Base-by-base conservation (phyloP, 2,888 invertebrate genomes). In the Folsomia candida region DNA sequence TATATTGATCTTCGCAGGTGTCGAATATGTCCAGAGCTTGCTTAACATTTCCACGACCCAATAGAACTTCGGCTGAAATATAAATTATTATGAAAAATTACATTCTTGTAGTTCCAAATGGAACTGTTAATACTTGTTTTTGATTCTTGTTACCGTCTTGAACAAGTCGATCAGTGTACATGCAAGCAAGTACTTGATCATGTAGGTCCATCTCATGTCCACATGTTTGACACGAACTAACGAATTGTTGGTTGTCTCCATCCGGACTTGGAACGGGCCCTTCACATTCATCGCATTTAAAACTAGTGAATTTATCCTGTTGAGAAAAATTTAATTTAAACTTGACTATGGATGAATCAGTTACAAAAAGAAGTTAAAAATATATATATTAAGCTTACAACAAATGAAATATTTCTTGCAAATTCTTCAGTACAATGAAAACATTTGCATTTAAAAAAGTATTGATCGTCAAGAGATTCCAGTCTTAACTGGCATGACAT, bases 371-470 rank as follows among this genome's bases (percentile, higher is more conserved):
- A n/a, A n/a, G n/a, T 37, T 37, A 37, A 37, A 37, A 37, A 37
- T 11, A 27, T 61, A 3, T 54, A 9, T 20, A 4, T n/a, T 18
- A 60, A 26, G n/a, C 67, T 64, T 75, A 76, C 79, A 9, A 73
- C 69, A 63, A 73, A 78, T 20, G 72, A 74, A 18, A 68, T 70
- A 51, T 73, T 76, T 20, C 61, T 28, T 11, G 71, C 65, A 62
- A 54, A 54, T 24, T 79, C 80, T 83, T 84, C 22, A 81, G 84
- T 80, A 82, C 96, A 96, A 37, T 89, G 87, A 3, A 83, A 81
- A 82, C 96, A 97, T 60, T 84, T 81, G 83, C 96, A 97, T 0
- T 84, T 83, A 83, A 97, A 96, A 82, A 87, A 87, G 83, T 94
- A 96, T 80, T 91, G 91, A 22, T 86, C 85, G 67, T 85, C 82